A percentile compares a stretch with the other conserved stretches of the same genome.
These are phyloP conservation scores for Phasianus colchicus DNA, from an alignment of 2,113 vertebrate genomes.

Conservation along the genomic window DNA sequence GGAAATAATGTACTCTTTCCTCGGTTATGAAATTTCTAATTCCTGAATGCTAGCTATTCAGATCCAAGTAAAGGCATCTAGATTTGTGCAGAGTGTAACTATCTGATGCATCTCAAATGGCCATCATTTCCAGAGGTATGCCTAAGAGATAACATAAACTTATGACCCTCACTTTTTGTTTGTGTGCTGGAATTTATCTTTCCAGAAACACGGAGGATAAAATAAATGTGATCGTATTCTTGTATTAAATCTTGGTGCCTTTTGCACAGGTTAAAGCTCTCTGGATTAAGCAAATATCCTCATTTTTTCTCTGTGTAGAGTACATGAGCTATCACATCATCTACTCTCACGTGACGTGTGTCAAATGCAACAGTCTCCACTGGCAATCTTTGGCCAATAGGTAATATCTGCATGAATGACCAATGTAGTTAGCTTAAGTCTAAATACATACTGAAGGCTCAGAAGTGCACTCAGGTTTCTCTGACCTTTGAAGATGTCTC, in stretches of 20 bases:
- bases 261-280: not conserved
- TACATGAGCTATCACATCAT: rapidly evolving
- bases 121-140: not conserved
- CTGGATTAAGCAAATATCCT: not conserved
- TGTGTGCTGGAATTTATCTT: not conserved
- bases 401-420: not conserved
- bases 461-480: not conserved
- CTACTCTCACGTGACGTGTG: rapidly evolving
- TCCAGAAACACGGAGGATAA: not conserved
- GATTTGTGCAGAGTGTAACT: not conserved
- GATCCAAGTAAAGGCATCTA: not conserved
- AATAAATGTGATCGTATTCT: not conserved
- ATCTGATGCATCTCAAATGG: not conserved
- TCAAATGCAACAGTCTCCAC: rapidly evolving
- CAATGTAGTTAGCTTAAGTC: not conserved
- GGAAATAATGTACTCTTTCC: not conserved
- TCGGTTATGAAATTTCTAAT: not conserved
- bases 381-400: not conserved
- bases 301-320: not conserved
- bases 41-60: not conserved
- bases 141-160: not conserved
- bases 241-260: not conserved
- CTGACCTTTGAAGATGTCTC: not conserved
- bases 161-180: not conserved
- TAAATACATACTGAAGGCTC: not conserved